Evolutionary conservation across 1,140 invertebrate species (phyloP), one percentile per base, ranked within the genome.

Genomic region (Anthonomus grandis): DNA sequence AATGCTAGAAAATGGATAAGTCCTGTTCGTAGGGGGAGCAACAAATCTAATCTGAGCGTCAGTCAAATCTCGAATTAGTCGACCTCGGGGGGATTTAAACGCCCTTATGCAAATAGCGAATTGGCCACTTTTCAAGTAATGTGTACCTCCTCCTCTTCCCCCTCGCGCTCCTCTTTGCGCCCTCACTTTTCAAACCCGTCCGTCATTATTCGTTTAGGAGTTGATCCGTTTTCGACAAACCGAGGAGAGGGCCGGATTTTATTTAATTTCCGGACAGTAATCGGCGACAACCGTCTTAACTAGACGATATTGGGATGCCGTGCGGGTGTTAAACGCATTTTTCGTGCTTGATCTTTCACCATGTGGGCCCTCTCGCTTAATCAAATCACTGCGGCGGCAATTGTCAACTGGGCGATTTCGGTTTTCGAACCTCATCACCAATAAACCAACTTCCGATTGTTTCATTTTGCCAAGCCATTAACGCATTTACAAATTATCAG

Each of bases 1-100:
- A 69, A 68, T 66, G 68, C 61, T 69, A 69, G 68, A 69, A 69
- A 69, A 69, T 69, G 68, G 68, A 67, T 68, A 69, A 68, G 68
- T 69, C 64, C 55, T 69, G 68, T 69, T 63, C 46, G 45, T 41
- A 57, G 64, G 62, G 57, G 61, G 60, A 58, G 38, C 22, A 62
- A 63, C 63, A 66, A 69, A 69, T 69, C 68, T 68, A 69, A 69
- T 69, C 68, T 66, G 58, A 63, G 64, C 62, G 65, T 69, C 67
- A 67, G 64, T 62, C 65, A 64, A 69, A 67, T 67, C 67, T 63
- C 65, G 62, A 69, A 69, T 69, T 69, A 69, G 68, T 57, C 50
- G 55, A 58, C 60, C 68, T 60, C 62, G 25, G 24, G 63, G 68
- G 66, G 66, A 49, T 45, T 42, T n/a, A 22, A 18, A 44, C 18